Evolutionary conservation across 2,797 vertebrate species (phyloP).

Genomic region (Muscicapa striata): DNA sequence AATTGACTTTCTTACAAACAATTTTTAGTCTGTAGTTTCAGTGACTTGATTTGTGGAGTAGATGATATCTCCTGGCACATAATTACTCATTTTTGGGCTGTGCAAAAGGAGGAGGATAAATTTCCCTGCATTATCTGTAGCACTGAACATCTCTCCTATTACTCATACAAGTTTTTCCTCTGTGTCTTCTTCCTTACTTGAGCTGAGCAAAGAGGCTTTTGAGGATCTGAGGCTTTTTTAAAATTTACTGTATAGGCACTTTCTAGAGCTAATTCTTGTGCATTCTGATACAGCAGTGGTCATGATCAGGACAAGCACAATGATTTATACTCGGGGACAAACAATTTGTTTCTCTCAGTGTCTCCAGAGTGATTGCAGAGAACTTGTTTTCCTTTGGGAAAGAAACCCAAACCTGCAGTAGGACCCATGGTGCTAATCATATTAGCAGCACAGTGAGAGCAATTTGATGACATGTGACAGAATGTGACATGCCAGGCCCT

Average conservation of each 20-base stretch:
- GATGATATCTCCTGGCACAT: constrained; percentile 52
- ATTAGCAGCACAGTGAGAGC: neutral
- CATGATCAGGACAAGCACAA: neutral
- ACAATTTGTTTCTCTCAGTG: neutral
- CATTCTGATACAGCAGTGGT: neutral
- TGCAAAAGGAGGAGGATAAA: constrained; percentile 25
- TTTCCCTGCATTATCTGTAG: constrained; percentile 35
- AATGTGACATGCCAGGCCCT: neutral
- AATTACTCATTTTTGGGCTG: constrained; percentile 49
- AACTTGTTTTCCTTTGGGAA: neutral
- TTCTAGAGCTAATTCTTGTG: neutral
- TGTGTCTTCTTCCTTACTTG: neutral
- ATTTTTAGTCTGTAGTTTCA: constrained; percentile 30
- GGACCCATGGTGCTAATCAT: fast-evolving
- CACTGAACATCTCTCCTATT: neutral
- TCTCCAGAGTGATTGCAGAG: neutral
- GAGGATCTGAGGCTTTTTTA: neutral
- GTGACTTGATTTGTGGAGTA: constrained; percentile 54
- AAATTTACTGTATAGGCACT: neutral
- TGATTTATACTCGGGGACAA: neutral
- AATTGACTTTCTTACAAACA: constrained; percentile 52
- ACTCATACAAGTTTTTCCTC: neutral
- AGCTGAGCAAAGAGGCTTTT: neutral
- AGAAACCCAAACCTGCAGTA: neutral
- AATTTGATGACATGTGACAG: neutral